Conservation (phyloP, 2,888 invertebrate genomes). For the Minunthozetes semirufus region DNA sequence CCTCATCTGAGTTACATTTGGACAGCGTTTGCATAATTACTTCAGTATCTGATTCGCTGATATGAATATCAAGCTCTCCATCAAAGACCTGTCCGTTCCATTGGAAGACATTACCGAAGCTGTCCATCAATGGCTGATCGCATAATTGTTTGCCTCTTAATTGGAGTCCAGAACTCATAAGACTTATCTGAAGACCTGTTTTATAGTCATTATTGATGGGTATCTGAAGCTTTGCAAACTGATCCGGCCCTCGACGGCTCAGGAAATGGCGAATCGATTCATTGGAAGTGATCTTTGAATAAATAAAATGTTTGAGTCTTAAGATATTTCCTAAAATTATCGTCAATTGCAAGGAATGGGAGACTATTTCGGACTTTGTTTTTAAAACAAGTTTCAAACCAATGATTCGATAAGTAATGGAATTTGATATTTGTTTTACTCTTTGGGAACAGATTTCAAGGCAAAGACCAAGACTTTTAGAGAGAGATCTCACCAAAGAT, state of each 20-base stretch:
- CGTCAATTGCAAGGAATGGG: no score
- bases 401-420: no score
- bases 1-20: background rate
- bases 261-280: constrained; percentile 32
- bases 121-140: constrained; percentile 14
- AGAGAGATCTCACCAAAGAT: no score
- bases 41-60: constrained; percentile 32
- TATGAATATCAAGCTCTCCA: background rate
- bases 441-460: no score
- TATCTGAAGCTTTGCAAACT: constrained; percentile 23
- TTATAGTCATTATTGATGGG: background rate
- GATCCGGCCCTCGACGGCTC: constrained; percentile 34
- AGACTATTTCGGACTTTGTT: no score
- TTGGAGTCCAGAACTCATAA: constrained; percentile 24
- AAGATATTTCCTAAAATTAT: background rate
- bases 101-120: constrained; percentile 15
- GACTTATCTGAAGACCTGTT: background rate
- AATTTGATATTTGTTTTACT: no score
- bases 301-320: background rate
- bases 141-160: constrained; percentile 16
- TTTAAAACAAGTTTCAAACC: no score
- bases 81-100: constrained; percentile 36
- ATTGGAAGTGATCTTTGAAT: constrained; percentile 21
- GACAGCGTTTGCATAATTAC: background rate
- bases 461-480: no score